Evolutionary conservation across 2,113 vertebrate genomes (phyloP).

Genomic region (Otocyon megalotis): DNA sequence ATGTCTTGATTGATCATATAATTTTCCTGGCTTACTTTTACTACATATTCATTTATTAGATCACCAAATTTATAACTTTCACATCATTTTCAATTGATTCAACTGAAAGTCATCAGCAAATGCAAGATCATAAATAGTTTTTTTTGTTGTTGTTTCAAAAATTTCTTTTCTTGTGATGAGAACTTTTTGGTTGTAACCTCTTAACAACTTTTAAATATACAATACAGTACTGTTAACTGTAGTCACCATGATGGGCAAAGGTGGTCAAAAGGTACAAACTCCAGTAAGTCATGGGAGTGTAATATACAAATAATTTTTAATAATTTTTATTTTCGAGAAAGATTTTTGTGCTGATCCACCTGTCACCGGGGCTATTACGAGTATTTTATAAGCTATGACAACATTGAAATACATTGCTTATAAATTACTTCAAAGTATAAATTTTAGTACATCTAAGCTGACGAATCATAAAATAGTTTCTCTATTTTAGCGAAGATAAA

Average conservation of each 20-base stretch:
- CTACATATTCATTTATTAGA: background rate
- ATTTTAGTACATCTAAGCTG: constrained; percentile 23
- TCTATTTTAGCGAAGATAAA: background rate
- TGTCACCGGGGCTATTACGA: background rate
- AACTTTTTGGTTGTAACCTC: background rate
- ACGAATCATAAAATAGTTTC: constrained; percentile 32
- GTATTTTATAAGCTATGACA: constrained; percentile 6
- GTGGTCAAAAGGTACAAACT: background rate
- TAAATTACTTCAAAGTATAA: constrained; percentile 55
- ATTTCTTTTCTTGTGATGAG: background rate
- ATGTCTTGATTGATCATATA: background rate
- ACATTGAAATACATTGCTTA: background rate
- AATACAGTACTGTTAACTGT: background rate
- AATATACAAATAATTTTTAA: background rate
- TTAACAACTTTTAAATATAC: background rate
- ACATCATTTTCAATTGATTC: background rate
- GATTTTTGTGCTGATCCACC: background rate
- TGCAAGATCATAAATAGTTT: background rate
- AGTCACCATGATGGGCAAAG: background rate
- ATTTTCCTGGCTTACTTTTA: constrained; percentile 22
- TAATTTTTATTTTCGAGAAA: constrained; percentile 40
- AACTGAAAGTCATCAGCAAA: constrained; percentile 26
- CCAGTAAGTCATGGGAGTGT: background rate
- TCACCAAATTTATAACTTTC: constrained; percentile 10
- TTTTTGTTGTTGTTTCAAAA: background rate